Evolutionary conservation across 2,113 vertebrate genomes (phyloP).

Genomic region (Misgurnus anguillicaudatus): DNA sequence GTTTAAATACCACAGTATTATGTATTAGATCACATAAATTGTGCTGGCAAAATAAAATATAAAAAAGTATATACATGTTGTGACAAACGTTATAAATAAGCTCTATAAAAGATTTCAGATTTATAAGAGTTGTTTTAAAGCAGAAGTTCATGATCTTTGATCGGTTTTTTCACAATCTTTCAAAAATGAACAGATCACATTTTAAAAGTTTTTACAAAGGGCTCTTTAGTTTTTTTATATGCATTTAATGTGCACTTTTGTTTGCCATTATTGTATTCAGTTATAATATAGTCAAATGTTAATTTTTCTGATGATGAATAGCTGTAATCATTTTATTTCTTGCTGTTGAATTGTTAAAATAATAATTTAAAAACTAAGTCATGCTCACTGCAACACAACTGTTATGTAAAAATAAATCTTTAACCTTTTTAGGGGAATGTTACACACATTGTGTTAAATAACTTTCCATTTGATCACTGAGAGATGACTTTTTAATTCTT

Average conservation of each 20-base stretch:
- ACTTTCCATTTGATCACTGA: slow-evolving; percentile 14
- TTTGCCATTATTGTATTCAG: not conserved
- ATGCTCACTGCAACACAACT: not conserved
- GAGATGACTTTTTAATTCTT: not conserved
- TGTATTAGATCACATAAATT: too few species aligned
- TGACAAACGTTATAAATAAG: not conserved
- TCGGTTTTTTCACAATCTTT: not conserved
- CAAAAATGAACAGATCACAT: not conserved
- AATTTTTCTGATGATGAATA: not conserved
- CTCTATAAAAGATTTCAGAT: too few species aligned
- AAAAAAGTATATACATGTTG: not conserved
- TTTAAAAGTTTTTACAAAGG: not conserved
- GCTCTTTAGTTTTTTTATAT: not conserved
- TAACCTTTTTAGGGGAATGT: not conserved
- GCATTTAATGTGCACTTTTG: too few species aligned
- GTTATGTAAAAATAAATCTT: slow-evolving; percentile 1
- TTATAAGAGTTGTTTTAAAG: not conserved
- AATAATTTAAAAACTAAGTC: not conserved
- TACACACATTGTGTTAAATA: not conserved
- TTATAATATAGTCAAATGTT: not conserved
- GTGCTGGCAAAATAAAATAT: not conserved
- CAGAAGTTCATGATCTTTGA: too few species aligned
- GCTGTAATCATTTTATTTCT: not conserved
- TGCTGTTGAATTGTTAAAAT: not conserved
- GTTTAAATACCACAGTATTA: too few species aligned